Base-by-base conservation (phyloP, 2,888 invertebrate genomes). In the Epistrophe grossulariae region DNA sequence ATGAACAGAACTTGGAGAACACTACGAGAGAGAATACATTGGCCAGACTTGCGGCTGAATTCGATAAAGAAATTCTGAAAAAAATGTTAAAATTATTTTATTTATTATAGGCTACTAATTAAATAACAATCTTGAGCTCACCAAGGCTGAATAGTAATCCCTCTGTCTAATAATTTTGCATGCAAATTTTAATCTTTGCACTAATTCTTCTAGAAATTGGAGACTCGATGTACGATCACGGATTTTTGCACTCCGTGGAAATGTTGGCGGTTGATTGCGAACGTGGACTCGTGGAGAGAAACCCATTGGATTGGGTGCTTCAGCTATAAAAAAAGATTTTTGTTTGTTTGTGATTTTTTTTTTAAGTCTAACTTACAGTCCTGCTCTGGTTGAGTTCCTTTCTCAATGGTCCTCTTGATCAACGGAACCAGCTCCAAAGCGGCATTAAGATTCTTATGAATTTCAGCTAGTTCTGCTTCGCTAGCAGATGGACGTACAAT, bases 261-360 rank as follows among this genome's bases (percentile, higher is more conserved):
- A 99, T 19, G 99, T 99, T 0, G 99, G 99, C n/a, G 99, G 99
- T 76, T 99, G 94, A 68, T 99, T 94, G 57, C 98, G 95, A 93
- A 99, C 99, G 94, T 99, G 99, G 59, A 99, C 97, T 93, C 98
- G 96, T 4, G 99, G 98, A 91, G 99, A 98, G 93, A 99, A 99
- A 0, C 99, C 99, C 94, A 97, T 96, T n/a, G 96, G 95, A 91
- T 95, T 95, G 9, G 96, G 96, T 85, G 95, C 94, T 89, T 96
- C 96, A 70, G 92, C 92, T 92, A 60, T n/a, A 80, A 74, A 38
- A 24, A 80, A 74, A 38, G 13, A 13, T 0, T 1, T 55, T 55
- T 15, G 5, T 24, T n/a, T 17, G 17, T 10, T 50, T 0, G 10
- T 3, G 15, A 1, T 15, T 15, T 43, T 31, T n/a, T 24, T 11